Evolutionary conservation across 1,140 invertebrate genomes (phyloP).

Genomic region (Aphidius gifuensis): DNA sequence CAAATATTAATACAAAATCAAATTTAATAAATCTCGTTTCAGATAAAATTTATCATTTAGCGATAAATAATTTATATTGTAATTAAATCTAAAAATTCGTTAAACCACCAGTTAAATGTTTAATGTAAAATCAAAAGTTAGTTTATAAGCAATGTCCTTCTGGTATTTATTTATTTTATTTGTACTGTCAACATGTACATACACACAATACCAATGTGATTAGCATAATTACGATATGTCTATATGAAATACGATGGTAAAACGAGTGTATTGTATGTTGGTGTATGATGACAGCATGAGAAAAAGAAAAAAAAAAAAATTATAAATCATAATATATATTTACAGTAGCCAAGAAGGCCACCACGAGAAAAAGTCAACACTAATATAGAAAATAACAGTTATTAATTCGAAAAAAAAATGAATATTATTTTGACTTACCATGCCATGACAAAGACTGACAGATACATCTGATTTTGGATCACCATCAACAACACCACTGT

Average conservation of each 20-base stretch:
- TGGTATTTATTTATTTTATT: too few species aligned
- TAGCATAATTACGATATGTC: constrained; percentile 20
- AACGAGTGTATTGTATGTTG: neutral
- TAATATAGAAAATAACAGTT: too few species aligned
- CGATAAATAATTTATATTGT: too few species aligned
- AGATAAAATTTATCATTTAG: too few species aligned
- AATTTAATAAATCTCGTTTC: too few species aligned
- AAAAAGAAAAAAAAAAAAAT: neutral
- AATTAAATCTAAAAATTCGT: too few species aligned
- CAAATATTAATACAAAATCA: too few species aligned
- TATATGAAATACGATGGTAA: neutral
- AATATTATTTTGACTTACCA: constrained; percentile 60
- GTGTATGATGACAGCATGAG: neutral
- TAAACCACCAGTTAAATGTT: too few species aligned
- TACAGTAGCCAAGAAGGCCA: constrained; percentile 5
- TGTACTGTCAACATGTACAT: too few species aligned
- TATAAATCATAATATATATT: neutral
- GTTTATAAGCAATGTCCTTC: too few species aligned
- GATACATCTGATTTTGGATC: constrained; percentile 64
- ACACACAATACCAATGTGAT: neutral
- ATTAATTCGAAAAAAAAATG: neutral
- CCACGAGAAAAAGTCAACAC: neutral
- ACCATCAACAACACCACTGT: constrained; percentile 66
- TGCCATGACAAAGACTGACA: constrained; percentile 73
- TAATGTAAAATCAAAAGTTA: too few species aligned